These are phyloP conservation scores for Strix aluco DNA, from an alignment of 2,113 vertebrate genomes.

Conservation along the genomic window DNA sequence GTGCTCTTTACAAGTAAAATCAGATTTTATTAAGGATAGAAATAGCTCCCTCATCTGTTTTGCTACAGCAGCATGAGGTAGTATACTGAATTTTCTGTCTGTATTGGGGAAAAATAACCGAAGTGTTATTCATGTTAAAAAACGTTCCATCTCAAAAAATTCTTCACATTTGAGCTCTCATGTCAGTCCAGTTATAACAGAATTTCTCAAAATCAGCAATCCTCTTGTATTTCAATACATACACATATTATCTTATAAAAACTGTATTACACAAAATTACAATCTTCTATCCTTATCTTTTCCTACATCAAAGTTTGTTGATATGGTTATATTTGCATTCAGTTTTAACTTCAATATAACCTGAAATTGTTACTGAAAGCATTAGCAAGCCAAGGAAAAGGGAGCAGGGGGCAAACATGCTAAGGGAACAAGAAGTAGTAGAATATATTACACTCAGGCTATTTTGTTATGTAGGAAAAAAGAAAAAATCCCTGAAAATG, in stretches of 20 bases:
- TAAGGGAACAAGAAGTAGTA: not conserved
- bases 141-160: not conserved
- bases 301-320: not conserved
- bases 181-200: not conserved
- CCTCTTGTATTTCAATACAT: not conserved
- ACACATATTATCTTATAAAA: not conserved
- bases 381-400: not conserved
- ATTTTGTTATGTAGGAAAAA: not conserved
- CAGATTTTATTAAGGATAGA: not conserved
- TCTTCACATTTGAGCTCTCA: not conserved
- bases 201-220: not conserved
- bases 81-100: not conserved
- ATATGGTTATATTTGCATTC: not conserved
- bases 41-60: not conserved
- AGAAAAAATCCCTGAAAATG: not conserved
- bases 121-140: not conserved
- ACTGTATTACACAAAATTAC: not conserved
- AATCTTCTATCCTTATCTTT: not conserved
- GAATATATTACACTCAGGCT: not conserved
- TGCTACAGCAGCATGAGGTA: not conserved
- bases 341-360: not conserved
- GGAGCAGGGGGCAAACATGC: not conserved
- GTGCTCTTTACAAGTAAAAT: not conserved
- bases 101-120: not conserved
- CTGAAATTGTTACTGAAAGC: not conserved